Conservation (phyloP, 64 coral and sea anemone genomes). For the Pocillopora damicornis region DNA sequence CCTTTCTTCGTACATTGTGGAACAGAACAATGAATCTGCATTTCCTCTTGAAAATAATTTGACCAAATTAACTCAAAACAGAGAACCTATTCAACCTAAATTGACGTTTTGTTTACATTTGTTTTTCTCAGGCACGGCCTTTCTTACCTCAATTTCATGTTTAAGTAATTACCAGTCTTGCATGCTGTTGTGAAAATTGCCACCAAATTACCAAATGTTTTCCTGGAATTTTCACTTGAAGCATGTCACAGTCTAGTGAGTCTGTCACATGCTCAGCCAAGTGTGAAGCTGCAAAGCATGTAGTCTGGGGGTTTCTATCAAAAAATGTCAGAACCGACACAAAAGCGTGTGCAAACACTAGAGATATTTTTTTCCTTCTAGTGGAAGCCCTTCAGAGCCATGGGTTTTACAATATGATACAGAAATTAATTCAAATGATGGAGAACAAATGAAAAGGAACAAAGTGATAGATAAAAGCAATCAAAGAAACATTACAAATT, state of each 20-base stretch:
- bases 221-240: not conserved
- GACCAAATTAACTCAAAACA: not conserved
- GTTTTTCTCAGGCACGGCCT: too few species aligned
- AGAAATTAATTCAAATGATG: slow-evolving; percentile 1
- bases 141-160: too few species aligned
- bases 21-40: too few species aligned
- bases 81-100: too few species aligned
- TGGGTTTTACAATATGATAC: slow-evolving; percentile 2
- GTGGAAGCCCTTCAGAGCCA: slow-evolving; percentile 3
- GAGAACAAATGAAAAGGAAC: not conserved
- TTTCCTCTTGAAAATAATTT: slow-evolving; percentile 2
- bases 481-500: slow-evolving; percentile 4
- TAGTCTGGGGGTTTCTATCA: not conserved
- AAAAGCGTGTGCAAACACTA: not conserved
- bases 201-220: not conserved
- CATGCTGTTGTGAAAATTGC: too few species aligned
- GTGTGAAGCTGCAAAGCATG: not conserved
- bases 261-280: not conserved
- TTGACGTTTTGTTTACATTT: too few species aligned
- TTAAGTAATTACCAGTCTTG: too few species aligned
- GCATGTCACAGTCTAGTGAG: not conserved
- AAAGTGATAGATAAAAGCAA: not conserved
- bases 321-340: not conserved
- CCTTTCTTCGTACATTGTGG: too few species aligned
- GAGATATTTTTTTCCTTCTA: slow-evolving; percentile 1